Percentiles rank a stretch among this genome's conserved stretches.
These are phyloP conservation scores for Diacarnus erythraeanus DNA, from an alignment of 37 sponge, comb jelly and placozoan species.

Conservation along the genomic window DNA sequence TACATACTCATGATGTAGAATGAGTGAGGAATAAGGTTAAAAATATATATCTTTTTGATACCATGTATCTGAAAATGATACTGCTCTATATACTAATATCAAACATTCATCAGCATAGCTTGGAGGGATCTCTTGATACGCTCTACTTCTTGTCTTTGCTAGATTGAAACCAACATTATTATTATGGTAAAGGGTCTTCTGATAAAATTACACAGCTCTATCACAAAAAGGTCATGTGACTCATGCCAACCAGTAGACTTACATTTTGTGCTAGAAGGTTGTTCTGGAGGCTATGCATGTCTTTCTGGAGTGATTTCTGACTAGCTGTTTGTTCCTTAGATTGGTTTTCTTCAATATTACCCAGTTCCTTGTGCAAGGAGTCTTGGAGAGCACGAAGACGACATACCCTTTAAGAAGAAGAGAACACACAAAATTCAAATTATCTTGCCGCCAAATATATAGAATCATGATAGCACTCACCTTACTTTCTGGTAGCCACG, in stretches of 20 bases:
- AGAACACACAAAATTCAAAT: background rate
- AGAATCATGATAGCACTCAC: conserved; percentile 7
- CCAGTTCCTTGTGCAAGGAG: conserved; percentile 15
- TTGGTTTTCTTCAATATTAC: conserved; percentile 13
- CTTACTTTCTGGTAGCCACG: background rate
- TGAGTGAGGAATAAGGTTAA: too few species aligned
- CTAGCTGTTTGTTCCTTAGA: background rate
- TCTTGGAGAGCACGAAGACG: conserved; percentile 5
- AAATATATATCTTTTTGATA: too few species aligned
- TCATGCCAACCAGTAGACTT: background rate
- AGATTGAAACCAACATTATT: background rate
- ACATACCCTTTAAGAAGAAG: conserved; percentile 3
- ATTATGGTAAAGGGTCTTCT: too few species aligned
- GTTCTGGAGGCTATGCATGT: conserved; percentile 22
- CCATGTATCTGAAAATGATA: too few species aligned
- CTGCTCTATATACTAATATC: background rate
- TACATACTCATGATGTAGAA: too few species aligned
- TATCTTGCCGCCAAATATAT: background rate
- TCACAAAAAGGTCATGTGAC: background rate
- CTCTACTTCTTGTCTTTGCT: conserved; percentile 22
- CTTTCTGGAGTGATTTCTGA: conserved; percentile 23
- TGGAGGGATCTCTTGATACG: conserved; percentile 25
- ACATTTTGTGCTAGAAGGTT: conserved; percentile 21
- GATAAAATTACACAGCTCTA: too few species aligned
- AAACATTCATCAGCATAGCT: conserved; percentile 22